Percentiles rank a stretch among this genome's conserved stretches.
phyloP scores from a whole-genome alignment of 2,113 vertebrate genomes.

The Siniperca chuatsi region DNA sequence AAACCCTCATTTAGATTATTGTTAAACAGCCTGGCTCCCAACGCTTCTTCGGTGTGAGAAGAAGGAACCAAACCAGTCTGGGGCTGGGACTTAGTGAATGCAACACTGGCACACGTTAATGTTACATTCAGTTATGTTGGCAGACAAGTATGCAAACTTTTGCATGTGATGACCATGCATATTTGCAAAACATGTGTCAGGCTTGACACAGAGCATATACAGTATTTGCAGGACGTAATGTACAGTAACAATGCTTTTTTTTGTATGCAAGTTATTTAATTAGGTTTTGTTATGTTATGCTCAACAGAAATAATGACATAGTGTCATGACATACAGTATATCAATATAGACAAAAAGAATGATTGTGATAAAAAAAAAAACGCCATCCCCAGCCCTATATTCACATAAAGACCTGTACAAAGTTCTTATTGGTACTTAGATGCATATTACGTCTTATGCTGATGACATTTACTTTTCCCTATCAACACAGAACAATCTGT shows the following conservation, averaged over 20 bases:
- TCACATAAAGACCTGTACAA: neutral
- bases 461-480: neutral
- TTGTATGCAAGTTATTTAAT: too few species aligned
- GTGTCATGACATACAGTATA: neutral
- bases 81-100: neutral
- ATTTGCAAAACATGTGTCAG: slow-evolving; percentile 8
- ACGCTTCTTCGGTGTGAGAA: neutral
- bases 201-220: neutral
- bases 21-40: neutral
- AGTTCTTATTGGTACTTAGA: neutral
- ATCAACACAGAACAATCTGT: neutral
- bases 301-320: too few species aligned
- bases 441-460: neutral
- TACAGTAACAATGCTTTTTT: neutral
- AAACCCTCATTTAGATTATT: neutral
- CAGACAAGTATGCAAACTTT: neutral
- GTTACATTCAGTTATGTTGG: neutral
- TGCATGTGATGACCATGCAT: neutral
- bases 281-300: too few species aligned
- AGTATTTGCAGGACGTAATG: neutral
- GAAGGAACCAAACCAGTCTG: neutral
- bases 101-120: neutral
- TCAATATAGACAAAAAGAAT: neutral
- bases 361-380: too few species aligned
- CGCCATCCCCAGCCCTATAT: neutral